A percentile compares a stretch with the other conserved stretches of the same genome.
Evolutionary conservation across 2,888 invertebrate genomes (phyloP).

Genomic region (Drosophila meridionalis): DNA sequence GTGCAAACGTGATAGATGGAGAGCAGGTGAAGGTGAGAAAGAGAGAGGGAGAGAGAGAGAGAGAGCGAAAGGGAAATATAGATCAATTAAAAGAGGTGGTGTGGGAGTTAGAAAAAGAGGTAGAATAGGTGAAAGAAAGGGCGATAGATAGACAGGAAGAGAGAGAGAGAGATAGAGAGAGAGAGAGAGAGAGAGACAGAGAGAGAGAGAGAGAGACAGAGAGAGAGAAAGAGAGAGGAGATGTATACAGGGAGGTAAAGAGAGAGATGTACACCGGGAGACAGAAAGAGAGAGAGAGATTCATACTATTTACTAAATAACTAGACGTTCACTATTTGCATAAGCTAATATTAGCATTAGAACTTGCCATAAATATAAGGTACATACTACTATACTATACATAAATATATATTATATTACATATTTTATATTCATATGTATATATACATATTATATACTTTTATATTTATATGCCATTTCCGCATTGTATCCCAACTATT

Average conservation of each 20-base stretch:
- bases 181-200: not conserved
- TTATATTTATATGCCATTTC: not conserved
- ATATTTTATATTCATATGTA: no score
- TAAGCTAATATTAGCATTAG: not conserved
- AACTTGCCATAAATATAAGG: not conserved
- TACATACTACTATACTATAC: not conserved
- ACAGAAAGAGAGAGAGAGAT: not conserved
- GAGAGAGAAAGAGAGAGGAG: not conserved
- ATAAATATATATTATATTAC: not conserved
- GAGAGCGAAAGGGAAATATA: not conserved
- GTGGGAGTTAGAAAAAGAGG: not conserved
- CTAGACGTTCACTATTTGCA: not conserved
- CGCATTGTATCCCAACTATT: constrained; percentile 6
- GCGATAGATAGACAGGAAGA: not conserved
- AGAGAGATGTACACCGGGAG: not conserved
- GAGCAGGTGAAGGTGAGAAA: not conserved
- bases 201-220: not conserved
- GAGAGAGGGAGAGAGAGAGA: not conserved
- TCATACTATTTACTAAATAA: not conserved
- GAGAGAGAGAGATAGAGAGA: not conserved
- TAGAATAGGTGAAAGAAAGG: not conserved
- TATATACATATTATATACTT: not conserved
- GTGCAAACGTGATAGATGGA: constrained; percentile 44
- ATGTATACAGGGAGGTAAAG: not conserved
- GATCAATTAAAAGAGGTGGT: no score